Evolutionary conservation across 2,888 invertebrate species (phyloP).

Genomic region (Diplolepis rosae): DNA sequence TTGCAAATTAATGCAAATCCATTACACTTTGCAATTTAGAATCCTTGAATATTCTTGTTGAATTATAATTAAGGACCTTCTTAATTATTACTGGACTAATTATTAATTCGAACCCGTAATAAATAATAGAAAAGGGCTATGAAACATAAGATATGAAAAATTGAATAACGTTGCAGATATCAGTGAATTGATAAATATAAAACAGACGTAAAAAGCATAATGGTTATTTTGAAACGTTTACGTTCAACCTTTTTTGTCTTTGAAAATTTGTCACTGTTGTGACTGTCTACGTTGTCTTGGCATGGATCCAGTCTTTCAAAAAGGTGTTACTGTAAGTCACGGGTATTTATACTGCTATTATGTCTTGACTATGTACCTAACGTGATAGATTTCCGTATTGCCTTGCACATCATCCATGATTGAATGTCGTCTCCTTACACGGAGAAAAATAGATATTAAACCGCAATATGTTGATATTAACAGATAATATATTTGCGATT

Average conservation of each 20-base stretch:
- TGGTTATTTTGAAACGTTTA: slow-evolving; percentile 2
- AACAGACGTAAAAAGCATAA: neutral
- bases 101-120: neutral
- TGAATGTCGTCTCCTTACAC: slow-evolving; percentile 5
- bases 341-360: slow-evolving; percentile 62
- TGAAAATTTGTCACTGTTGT: slow-evolving; percentile 52
- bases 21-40: neutral
- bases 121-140: neutral
- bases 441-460: no score
- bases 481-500: no score
- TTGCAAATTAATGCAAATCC: neutral
- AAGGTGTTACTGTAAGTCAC: slow-evolving; percentile 52
- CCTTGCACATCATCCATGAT: slow-evolving; percentile 1
- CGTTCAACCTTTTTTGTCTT: slow-evolving; percentile 47
- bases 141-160: no score
- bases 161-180: no score
- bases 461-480: no score
- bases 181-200: no score
- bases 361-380: slow-evolving; percentile 50
- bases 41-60: neutral
- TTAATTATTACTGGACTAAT: neutral
- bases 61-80: neutral
- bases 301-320: slow-evolving; percentile 58
- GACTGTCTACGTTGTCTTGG: slow-evolving; percentile 56
- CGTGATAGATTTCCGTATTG: slow-evolving; percentile 23